Conservation (phyloP, 2,113 vertebrate genomes). For the Lepus americanus region DNA sequence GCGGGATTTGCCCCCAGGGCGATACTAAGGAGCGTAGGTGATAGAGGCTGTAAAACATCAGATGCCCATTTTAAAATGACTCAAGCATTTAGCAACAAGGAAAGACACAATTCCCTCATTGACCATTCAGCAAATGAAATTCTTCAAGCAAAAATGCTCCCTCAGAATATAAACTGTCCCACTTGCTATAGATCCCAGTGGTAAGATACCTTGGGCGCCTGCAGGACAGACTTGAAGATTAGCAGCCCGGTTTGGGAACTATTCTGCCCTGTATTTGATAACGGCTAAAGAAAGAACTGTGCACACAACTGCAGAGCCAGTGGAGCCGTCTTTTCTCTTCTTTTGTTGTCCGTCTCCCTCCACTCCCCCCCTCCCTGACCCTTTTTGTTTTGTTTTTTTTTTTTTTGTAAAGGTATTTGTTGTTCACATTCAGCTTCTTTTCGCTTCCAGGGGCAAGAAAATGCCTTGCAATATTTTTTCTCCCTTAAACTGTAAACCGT, state of each 20-base stretch:
- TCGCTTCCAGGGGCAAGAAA: conserved; percentile 66
- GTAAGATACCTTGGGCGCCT: conserved; percentile 37
- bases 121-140: conserved; percentile 74
- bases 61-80: conserved; percentile 59
- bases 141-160: conserved; percentile 72
- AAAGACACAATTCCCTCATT: conserved; percentile 69
- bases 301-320: conserved; percentile 61
- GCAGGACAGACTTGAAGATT: conserved; percentile 71
- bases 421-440: conserved; percentile 75
- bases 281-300: conserved; percentile 71
- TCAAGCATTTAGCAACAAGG: conserved; percentile 76
- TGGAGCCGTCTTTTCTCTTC: conserved; percentile 59
- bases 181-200: conserved; percentile 75
- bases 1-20: conserved; percentile 10
- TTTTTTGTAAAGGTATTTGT: conserved; percentile 29
- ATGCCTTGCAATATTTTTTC: conserved; percentile 69
- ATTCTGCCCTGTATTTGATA: conserved; percentile 72
- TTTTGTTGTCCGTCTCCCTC: conserved; percentile 18
- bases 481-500: conserved; percentile 64
- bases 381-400: too few species aligned
- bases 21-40: conserved; percentile 12
- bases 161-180: conserved; percentile 70
- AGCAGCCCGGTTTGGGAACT: conserved; percentile 66
- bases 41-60: conserved; percentile 61
- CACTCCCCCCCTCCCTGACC: neutral